A percentile compares a stretch with the other conserved stretches of the same genome.
Conservation (phyloP, 2,113 vertebrate genomes). For the Callospermophilus lateralis region DNA sequence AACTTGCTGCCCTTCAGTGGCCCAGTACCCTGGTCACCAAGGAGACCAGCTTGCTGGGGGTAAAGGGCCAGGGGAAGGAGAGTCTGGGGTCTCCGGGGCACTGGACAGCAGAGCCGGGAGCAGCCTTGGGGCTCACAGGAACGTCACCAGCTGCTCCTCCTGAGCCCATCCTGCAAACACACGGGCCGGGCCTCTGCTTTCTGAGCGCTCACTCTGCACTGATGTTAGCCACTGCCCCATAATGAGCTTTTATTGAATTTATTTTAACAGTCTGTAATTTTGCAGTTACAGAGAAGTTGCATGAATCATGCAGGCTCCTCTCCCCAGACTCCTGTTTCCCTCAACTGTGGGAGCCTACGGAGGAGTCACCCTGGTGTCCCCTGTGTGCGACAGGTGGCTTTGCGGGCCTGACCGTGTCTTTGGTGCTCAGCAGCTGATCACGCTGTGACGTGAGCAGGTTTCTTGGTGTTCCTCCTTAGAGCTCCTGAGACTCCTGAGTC, state of each 20-base stretch:
- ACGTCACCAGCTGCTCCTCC: accelerated
- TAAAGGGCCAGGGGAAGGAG: not conserved
- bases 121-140: not conserved
- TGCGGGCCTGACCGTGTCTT: too few species aligned
- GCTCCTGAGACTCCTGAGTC: not conserved
- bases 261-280: not conserved
- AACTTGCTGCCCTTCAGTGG: not conserved
- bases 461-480: not conserved
- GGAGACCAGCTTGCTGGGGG: too few species aligned
- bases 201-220: not conserved
- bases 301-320: accelerated
- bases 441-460: accelerated
- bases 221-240: accelerated
- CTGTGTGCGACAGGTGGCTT: too few species aligned
- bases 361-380: not conserved
- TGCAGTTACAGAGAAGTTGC: not conserved
- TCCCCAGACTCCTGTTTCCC: accelerated
- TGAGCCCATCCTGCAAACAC: not conserved
- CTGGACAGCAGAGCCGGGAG: not conserved
- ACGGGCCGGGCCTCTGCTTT: accelerated
- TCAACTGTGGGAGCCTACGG: accelerated
- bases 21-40: not conserved
- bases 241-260: not conserved
- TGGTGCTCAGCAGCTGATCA: too few species aligned
- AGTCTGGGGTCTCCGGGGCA: accelerated